Evolutionary conservation across 2,888 invertebrate species (phyloP), one percentile per base, ranked within the genome.

Genomic region (Esperia sulphurella): DNA sequence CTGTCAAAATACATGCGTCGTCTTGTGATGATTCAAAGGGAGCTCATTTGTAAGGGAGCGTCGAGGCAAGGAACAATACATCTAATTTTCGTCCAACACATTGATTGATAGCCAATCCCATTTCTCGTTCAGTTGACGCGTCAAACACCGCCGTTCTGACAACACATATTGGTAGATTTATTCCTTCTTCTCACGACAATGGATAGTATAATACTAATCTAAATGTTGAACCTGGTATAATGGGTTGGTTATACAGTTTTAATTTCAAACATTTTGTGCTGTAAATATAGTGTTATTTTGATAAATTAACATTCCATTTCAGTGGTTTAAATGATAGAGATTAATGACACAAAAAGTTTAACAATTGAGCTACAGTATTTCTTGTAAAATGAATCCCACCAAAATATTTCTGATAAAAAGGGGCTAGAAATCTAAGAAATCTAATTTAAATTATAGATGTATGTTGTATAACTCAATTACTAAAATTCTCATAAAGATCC

Each of bases 91-190:
- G 67, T 78, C 65, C 65, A 71, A 68, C 63, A 58, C 54, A 54
- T 71, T 87, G 88, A 88, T 88, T 81, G 85, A 87, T 87, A 63
- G 79, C 73, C 82, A 69, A 80, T 80, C 75, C 41, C 48, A 45
- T 45, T 40, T 40, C 35, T 59, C 54, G 58, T 57, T 54, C 63
- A 59, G 71, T 66, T 80, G 79, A 79, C 79, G 75, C 69, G 74
- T 75, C 77, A 76, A 75, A 70, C 67, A 54, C 54, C 54, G 68
- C 67, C 71, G 63, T 68, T 75, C 69, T 73, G 73, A 75, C 69
- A 65, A 58, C 54, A 60, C 58, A 59, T 63, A 72, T 75, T 68
- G 67, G 63, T 64, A 68, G 74, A 78, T 76, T 76, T 75, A 75
- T 77, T 55, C 48, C 54, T 63, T 60, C 53, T 50, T 52, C 53